A percentile compares a stretch with the other conserved stretches of the same genome.
Conservation (phyloP, 2,888 invertebrate species). For the Pristionchus arcanus region DNA sequence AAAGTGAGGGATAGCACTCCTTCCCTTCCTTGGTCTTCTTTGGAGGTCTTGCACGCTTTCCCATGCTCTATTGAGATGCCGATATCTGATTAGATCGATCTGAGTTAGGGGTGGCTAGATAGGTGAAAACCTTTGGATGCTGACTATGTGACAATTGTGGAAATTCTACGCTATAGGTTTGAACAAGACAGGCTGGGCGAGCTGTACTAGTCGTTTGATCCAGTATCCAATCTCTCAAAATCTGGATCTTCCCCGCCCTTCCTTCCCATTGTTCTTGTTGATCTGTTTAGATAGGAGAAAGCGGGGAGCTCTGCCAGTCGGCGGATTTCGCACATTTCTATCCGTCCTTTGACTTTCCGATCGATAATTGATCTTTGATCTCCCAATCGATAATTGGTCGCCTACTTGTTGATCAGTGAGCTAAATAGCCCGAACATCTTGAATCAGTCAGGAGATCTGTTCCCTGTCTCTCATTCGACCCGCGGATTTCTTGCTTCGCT, state of each 20-base stretch:
- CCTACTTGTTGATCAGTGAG: neutral
- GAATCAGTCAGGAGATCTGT: neutral
- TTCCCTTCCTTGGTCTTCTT: neutral
- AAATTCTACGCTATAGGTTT: neutral
- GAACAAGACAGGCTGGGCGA: no score
- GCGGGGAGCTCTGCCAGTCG: neutral
- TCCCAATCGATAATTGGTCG: neutral
- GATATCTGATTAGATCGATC: neutral
- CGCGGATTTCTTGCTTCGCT: neutral
- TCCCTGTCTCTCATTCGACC: neutral
- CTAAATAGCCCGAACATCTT: conserved; percentile 2
- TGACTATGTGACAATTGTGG: no score
- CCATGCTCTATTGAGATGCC: neutral
- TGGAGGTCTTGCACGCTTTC: neutral
- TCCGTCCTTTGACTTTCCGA: neutral
- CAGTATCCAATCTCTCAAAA: conserved; percentile 19
- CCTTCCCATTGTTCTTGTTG: conserved; percentile 25
- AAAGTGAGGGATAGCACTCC: neutral
- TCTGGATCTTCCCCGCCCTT: neutral
- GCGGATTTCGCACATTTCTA: neutral
- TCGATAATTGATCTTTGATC: conserved; percentile 7
- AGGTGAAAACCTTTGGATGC: neutral
- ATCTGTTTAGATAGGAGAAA: conserved; percentile 32
- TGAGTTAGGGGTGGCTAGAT: neutral
- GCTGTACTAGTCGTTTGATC: neutral